Evolutionary conservation across 1,140 invertebrate genomes (phyloP).

Genomic region (Protaetia brevitarsis): DNA sequence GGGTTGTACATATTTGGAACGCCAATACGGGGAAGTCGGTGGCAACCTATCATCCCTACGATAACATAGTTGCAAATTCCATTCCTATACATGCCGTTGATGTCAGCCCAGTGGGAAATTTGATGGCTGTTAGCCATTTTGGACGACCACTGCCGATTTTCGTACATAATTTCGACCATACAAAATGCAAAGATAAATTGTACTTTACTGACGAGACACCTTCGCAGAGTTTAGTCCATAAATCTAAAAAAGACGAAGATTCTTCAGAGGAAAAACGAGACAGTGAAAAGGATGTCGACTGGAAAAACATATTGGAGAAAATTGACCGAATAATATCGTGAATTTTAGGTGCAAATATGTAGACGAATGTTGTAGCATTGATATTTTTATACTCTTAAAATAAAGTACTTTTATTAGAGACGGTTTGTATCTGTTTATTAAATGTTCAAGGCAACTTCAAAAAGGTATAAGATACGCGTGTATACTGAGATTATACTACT

Average conservation of each 20-base stretch:
- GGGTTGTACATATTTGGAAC: constrained; percentile 36
- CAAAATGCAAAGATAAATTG: neutral
- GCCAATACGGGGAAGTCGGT: constrained; percentile 30
- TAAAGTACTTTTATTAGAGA: no score
- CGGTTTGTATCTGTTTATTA: no score
- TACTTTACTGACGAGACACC: neutral
- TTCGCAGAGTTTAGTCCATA: neutral
- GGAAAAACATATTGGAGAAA: constrained; percentile 25
- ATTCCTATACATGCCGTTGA: constrained; percentile 34
- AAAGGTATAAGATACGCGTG: no score
- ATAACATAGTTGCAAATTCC: constrained; percentile 1
- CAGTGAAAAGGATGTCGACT: constrained; percentile 6
- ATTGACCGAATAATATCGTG: constrained; percentile 19
- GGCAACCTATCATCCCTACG: constrained; percentile 29
- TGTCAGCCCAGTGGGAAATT: constrained; percentile 34
- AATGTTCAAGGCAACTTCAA: no score
- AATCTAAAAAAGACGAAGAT: neutral
- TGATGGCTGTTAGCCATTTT: constrained; percentile 33
- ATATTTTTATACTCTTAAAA: no score
- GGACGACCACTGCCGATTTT: constrained; percentile 32
- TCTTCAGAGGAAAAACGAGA: constrained; percentile 5
- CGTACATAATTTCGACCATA: constrained; percentile 23
- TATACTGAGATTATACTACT: no score
- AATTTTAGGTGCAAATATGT: neutral
- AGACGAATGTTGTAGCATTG: no score